Evolutionary conservation across 2,113 vertebrate genomes (phyloP).

Genomic region (Erpornis zantholeuca): DNA sequence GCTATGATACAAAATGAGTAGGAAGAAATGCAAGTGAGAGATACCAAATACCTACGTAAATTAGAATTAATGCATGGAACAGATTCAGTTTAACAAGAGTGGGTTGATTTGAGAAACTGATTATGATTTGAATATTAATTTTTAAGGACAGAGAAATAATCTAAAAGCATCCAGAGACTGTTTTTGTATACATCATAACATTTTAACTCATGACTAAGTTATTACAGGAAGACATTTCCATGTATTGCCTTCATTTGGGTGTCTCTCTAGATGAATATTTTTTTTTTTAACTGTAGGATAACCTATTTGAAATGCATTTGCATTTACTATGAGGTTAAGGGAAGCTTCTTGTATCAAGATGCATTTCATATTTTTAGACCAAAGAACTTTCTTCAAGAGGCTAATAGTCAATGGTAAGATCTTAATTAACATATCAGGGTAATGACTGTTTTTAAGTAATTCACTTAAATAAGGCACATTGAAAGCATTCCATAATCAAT

Average conservation of each 20-base stretch:
- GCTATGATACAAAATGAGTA: slow-evolving; percentile 38
- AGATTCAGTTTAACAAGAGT: slow-evolving; percentile 51
- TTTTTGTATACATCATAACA: background rate
- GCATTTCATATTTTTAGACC: background rate
- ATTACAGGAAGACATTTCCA: background rate
- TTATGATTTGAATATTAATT: slow-evolving; percentile 42
- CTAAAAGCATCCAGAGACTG: background rate
- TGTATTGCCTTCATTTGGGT: background rate
- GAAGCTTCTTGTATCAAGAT: background rate
- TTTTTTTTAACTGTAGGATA: background rate
- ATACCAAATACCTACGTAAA: slow-evolving; percentile 45
- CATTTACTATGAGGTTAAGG: background rate
- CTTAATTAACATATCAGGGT: background rate
- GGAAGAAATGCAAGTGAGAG: slow-evolving; percentile 53
- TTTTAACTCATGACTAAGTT: background rate
- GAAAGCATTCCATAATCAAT: background rate
- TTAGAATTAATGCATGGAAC: slow-evolving; percentile 42
- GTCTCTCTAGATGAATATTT: background rate
- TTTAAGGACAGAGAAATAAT: slow-evolving; percentile 6
- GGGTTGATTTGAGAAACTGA: slow-evolving; percentile 36
- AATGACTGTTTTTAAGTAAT: background rate
- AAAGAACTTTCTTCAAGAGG: background rate
- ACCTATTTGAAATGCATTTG: background rate
- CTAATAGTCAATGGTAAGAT: background rate
- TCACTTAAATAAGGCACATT: background rate